Evolutionary conservation across 2,888 invertebrate genomes (phyloP).

Genomic region (Sicus ferrugineus): DNA sequence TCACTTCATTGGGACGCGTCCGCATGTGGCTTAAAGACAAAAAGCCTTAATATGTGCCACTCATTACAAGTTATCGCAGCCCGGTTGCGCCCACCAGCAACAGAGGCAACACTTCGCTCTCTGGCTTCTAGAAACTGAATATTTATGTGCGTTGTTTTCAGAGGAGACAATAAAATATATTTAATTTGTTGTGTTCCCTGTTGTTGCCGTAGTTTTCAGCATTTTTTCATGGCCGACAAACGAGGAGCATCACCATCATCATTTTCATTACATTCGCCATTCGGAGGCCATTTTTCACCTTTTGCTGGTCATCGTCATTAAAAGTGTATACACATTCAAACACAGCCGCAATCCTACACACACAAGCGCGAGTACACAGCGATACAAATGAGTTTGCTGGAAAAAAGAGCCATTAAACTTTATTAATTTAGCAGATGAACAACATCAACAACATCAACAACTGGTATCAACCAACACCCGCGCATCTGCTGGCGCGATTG

Average conservation of each 20-base stretch:
- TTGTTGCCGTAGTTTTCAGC: not conserved
- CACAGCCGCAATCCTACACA: not conserved
- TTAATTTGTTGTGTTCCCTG: not conserved
- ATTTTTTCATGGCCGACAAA: conserved; percentile 4
- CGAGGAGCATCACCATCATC: not conserved
- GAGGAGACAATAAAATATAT: conserved; percentile 3
- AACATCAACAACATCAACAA: not conserved
- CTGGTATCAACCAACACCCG: not conserved
- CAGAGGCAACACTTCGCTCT: no score
- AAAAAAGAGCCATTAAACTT: not conserved
- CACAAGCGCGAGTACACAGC: not conserved
- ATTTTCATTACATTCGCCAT: not conserved
- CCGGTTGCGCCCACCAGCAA: no score
- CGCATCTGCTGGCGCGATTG: not conserved
- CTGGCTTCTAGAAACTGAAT: no score
- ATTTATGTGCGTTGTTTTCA: not conserved
- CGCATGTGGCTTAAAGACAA: no score
- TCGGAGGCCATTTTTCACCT: not conserved
- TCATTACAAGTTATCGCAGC: no score
- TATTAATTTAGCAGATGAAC: conserved; percentile 14
- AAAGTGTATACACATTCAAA: not conserved
- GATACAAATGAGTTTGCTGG: not conserved
- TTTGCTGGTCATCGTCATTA: not conserved
- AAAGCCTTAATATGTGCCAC: no score
- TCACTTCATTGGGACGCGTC: no score